Conservation (phyloP, 2,113 vertebrate species). For the Lamprotornis superbus region DNA sequence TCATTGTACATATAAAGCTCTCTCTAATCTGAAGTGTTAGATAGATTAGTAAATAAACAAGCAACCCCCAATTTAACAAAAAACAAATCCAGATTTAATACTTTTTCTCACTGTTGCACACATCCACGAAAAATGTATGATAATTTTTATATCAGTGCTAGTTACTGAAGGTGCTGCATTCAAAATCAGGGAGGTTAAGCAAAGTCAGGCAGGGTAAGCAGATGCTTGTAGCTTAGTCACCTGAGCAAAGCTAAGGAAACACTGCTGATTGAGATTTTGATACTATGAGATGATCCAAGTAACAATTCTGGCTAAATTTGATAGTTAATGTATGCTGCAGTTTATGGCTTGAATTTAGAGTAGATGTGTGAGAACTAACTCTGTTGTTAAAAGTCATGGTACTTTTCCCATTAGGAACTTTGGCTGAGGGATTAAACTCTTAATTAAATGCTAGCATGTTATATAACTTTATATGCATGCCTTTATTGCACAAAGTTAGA, state of each 20-base stretch:
- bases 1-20: not conserved
- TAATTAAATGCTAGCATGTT: not conserved
- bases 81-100: not conserved
- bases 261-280: not conserved
- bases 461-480: not conserved
- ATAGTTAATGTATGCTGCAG: not conserved
- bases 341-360: not conserved
- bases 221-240: not conserved
- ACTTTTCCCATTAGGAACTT: not conserved
- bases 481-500: not conserved
- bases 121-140: not conserved
- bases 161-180: not conserved
- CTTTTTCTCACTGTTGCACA: not conserved
- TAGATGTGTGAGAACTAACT: not conserved
- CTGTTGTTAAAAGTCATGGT: not conserved
- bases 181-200: not conserved
- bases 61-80: not conserved
- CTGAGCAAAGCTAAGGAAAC: not conserved
- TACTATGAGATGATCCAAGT: not conserved
- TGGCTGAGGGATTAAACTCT: not conserved
- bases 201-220: not conserved
- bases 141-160: not conserved
- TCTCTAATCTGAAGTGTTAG: not conserved
- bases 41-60: not conserved
- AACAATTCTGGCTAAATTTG: conserved; percentile 2